Conservation (phyloP, 2,888 invertebrate species). For the Pachycephus smyrnensis region DNA sequence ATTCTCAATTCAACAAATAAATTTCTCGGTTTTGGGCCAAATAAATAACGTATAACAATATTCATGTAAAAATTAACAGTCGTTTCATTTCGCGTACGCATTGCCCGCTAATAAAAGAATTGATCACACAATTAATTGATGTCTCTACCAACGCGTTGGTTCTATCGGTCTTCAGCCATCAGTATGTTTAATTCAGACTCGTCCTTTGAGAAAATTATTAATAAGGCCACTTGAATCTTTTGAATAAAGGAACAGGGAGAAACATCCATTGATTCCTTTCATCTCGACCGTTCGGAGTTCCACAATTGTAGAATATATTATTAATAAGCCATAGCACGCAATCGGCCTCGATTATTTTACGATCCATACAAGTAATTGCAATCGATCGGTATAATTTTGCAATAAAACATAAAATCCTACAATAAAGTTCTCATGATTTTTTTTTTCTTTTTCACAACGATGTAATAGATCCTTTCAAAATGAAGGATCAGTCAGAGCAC, state of each 20-base stretch:
- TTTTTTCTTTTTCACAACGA: neutral
- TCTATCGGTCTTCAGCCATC: neutral
- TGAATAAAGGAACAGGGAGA: slow-evolving; percentile 3
- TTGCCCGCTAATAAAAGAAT: neutral
- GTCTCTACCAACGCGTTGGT: neutral
- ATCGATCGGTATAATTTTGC: neutral
- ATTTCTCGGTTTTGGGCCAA: slow-evolving; percentile 29
- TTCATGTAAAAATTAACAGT: neutral
- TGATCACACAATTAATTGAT: neutral
- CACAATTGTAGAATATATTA: neutral
- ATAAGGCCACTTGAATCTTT: slow-evolving; percentile 35
- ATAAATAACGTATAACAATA: neutral
- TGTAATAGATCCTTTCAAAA: neutral
- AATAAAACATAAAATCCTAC: neutral
- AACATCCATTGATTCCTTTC: neutral
- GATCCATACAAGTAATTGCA: neutral
- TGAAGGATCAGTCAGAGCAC: neutral
- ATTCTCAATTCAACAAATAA: slow-evolving; percentile 15
- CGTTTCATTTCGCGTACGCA: neutral
- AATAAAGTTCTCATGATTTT: neutral
- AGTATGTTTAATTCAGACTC: neutral
- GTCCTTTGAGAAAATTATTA: neutral
- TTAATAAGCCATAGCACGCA: neutral
- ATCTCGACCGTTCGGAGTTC: neutral
- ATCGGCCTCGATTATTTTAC: neutral